Evolutionary conservation across 2,797 vertebrate genomes (phyloP), one percentile per base, ranked within the genome.

Genomic region (Muscicapa comitata): DNA sequence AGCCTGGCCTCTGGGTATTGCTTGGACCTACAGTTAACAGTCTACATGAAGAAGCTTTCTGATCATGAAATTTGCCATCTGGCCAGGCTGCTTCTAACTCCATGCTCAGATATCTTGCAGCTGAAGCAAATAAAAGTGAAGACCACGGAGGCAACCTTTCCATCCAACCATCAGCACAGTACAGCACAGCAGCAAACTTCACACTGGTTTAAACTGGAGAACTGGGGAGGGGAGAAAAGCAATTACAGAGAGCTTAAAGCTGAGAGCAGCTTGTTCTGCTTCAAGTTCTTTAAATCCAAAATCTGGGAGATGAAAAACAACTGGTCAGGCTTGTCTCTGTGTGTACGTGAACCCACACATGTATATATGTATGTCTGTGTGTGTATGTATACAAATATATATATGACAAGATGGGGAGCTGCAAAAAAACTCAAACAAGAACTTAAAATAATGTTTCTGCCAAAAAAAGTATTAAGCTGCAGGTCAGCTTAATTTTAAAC

Each of bases 1-100:
- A 88, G 75, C 45, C 72, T 83, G 65, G 93, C 79, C 87, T 90
- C 82, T 71, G 61, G 73, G 65, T 79, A 91, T 58, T 68, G 48
- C 55, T 74, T n/a, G 71, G 50, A 61, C 58, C 29, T 72, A 13
- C 25, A 77, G 29, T n/a, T 86, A 83, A 63, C 3, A 2, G 74
- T n/a, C 26, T 35, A 37, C 38, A 40, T 9, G 14, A 51, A 65
- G 51, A 25, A 76, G 40, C 28, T 80, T 92, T 85, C 68, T 42
- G n/a, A 91, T 57, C 28, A 57, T 68, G n/a, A 20, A 43, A 84
- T 81, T 17, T 62, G 55, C 65, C 2, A 2, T 42, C 54, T 47
- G 38, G 29, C 42, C 50, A 33, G 21, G 21, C 48, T 38, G 10
- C 53, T 76, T 72, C 40, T 65, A 88, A 63, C 10, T 54, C 28